phyloP scores from a whole-genome alignment of 2,113 vertebrate species.

The Raphicerus campestris region DNA sequence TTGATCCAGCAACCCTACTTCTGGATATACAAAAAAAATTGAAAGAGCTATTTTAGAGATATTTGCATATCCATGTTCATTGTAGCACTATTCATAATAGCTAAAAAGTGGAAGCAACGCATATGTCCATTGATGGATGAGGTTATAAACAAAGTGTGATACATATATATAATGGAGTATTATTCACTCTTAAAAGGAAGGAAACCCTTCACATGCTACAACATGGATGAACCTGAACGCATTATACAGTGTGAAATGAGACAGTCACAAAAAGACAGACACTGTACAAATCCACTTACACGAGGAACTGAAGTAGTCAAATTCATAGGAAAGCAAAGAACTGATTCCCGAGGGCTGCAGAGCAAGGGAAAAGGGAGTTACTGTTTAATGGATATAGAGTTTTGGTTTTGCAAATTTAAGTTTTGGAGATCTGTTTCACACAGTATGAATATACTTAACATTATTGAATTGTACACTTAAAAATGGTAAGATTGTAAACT shows the following conservation, averaged over 20 bases:
- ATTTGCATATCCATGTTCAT: background rate
- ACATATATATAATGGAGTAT: background rate
- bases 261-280: background rate
- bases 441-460: background rate
- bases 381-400: background rate
- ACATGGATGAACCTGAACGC: background rate
- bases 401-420: background rate
- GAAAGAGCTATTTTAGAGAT: background rate
- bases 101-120: background rate
- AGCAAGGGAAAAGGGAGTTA: background rate
- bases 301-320: background rate
- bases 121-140: background rate
- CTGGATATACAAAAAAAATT: background rate
- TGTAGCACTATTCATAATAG: background rate
- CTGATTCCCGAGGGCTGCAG: background rate
- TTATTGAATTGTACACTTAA: background rate
- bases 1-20: background rate
- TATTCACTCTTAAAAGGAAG: background rate
- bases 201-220: background rate
- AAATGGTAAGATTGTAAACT: background rate
- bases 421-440: background rate
- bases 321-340: background rate
- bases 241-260: background rate
- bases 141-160: background rate
- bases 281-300: background rate